phyloP scores from a whole-genome alignment of 2,797 vertebrate species.

The Siniperca undulata region DNA sequence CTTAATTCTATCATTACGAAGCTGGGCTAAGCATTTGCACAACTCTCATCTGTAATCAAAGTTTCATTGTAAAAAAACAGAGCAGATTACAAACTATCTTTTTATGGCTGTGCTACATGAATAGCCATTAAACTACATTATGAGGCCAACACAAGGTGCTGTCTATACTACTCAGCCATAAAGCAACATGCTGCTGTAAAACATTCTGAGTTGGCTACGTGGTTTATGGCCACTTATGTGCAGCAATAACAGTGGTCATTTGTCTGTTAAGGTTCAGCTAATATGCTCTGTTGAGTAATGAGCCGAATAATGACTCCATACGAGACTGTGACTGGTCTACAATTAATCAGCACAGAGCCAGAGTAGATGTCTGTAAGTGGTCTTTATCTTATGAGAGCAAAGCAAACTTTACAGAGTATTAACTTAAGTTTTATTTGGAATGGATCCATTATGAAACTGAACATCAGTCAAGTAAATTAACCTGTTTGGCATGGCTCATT shows the following conservation, averaged over 20 bases:
- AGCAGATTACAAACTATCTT: conserved; percentile 30
- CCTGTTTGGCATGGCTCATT: conserved; percentile 36
- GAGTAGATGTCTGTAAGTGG: conserved; percentile 25
- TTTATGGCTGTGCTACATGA: conserved; percentile 29
- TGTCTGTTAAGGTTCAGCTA: conserved; percentile 62
- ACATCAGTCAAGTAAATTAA: conserved; percentile 45
- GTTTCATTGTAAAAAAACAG: conserved; percentile 25
- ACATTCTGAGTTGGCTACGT: conserved; percentile 38
- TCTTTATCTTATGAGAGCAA: conserved; percentile 40
- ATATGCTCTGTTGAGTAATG: conserved; percentile 67
- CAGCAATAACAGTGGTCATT: conserved; percentile 61
- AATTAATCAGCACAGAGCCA: conserved; percentile 53
- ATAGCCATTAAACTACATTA: conserved; percentile 56
- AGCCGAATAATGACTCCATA: conserved; percentile 55
- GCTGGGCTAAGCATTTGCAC: neutral
- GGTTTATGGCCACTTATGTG: conserved; percentile 68
- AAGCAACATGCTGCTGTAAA: conserved; percentile 54
- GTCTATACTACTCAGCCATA: conserved; percentile 30
- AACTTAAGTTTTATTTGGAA: conserved; percentile 48
- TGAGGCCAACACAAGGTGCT: conserved; percentile 42
- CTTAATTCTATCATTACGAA: conserved; percentile 2
- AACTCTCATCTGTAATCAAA: conserved; percentile 20
- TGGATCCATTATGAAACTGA: conserved; percentile 37
- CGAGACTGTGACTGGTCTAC: conserved; percentile 43
- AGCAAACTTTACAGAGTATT: conserved; percentile 52